Evolutionary conservation across 2,113 vertebrate genomes (phyloP), one percentile per base, ranked within the genome.

Genomic region (Numenius arquata): DNA sequence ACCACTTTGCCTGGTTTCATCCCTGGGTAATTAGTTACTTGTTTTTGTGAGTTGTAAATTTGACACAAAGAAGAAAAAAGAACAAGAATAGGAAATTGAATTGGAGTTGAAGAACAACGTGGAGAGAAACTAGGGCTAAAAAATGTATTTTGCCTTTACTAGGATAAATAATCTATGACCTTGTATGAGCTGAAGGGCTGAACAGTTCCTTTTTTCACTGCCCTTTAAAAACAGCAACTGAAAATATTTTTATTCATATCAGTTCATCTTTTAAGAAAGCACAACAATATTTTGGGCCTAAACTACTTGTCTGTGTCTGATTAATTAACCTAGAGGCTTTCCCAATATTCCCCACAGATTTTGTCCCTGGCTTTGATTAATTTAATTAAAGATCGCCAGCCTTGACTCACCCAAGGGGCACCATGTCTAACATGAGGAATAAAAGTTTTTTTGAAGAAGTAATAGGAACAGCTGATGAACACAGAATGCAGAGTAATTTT

Each of bases 291-390:
- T 95, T 94, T 85, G 66, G 75, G 30, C 55, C 74, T 95, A 93
- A 95, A 85, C 81, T 90, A 77, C 82, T 94, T 96, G 79, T 87
- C 89, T 95, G 73, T 95, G 85, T 94, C 89, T 97, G 95, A 96
- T 95, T 97, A 97, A 97, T 97, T 97, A 97, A 96, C 89, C 76
- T 92, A 94, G 81, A 95, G 73, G 29, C 87, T 96, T 97, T 97
- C 66, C 56, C 23, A 2, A 96, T 97, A 95, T 93, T 97, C 94
- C 92, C 93, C 45, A 83, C 89, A 94, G 96, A 96, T 83, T 97
- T 92, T 94, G 86, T 97, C 95, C 92, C 89, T 71, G 85, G 77
- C 40, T 97, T 96, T 96, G 95, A 97, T 97, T 97, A 97, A 97
- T 96, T 97, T 96, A 97, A 97, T 97, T 97, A 97, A 97, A 94